Evolutionary conservation across 2,113 vertebrate species (phyloP), one percentile per base, ranked within the genome.

Genomic region (Chloroceryle aenea): DNA sequence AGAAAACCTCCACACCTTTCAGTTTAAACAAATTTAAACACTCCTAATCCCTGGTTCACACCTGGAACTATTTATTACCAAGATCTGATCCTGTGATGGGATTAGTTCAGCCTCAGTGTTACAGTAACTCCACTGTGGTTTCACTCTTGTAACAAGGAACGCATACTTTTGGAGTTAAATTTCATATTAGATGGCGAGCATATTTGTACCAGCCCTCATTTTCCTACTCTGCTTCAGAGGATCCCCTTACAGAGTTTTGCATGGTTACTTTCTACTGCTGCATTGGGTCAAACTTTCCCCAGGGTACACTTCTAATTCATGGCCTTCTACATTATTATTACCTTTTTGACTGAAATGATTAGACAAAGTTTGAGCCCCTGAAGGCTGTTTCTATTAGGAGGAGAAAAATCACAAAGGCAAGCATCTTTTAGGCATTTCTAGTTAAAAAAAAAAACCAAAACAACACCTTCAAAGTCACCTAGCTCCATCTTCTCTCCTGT

Each of bases 51-150:
- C 87, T 88, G 91, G 85, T 95, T 97, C 38, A 3, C 94, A 96
- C 95, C 95, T 97, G 96, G 93, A 97, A 96, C 91, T 85, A 91
- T 96, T 97, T 96, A 96, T 93, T 95, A 94, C 71, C 50, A 95
- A 91, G 93, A 97, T 89, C 84, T 91, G 95, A 96, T 95, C 87
- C 81, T 87, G 66, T 95, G 94, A 97, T 96, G 95, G 94, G 94
- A 97, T 95, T 97, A 95, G 93, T 94, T 97, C 85, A 90, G 74
- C 94, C 87, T 94, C 75, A 85, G 81, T 69, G 78, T 96, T 95
- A 94, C 87, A 94, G 95, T 95, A 96, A 96, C 78, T 95, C 91
- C 91, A 87, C 86, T 87, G 87, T 90, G 89, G 94, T 95, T 97
- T 95, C 87, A 90, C 85, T 95, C 59, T 80, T 77, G 4, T 93